Percentiles rank a stretch among this genome's conserved stretches.
phyloP scores from a whole-genome alignment of 2,888 invertebrate species.

The Nomada fucata region DNA sequence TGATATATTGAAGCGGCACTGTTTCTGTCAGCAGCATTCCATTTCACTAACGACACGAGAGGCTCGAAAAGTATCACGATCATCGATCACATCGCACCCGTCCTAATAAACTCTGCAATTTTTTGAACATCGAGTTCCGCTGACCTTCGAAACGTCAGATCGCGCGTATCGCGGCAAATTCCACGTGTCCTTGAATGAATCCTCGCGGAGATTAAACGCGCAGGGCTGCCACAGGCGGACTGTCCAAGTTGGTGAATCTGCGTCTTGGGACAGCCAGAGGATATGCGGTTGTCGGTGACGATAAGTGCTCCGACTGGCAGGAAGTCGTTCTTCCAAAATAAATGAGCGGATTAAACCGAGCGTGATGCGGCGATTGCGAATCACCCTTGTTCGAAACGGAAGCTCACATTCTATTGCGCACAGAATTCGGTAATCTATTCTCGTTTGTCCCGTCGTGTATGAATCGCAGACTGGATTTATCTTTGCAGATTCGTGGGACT shows the following conservation, averaged over 20 bases:
- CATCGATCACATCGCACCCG: too few species aligned
- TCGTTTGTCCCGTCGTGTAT: too few species aligned
- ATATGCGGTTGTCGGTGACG: slow-evolving; percentile 70
- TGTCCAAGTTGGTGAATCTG: slow-evolving; percentile 41
- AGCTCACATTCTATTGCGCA: too few species aligned
- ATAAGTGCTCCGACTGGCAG: slow-evolving; percentile 61
- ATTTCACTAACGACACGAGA: too few species aligned
- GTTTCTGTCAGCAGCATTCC: too few species aligned
- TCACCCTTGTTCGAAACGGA: slow-evolving; percentile 4
- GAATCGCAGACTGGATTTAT: too few species aligned
- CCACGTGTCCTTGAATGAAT: background rate
- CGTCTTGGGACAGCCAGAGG: slow-evolving; percentile 58
- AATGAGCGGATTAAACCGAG: slow-evolving; percentile 49
- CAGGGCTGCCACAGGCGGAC: slow-evolving; percentile 20
- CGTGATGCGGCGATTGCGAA: slow-evolving; percentile 39
- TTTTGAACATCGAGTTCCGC: background rate
- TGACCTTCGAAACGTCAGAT: background rate
- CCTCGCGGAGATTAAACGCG: slow-evolving; percentile 13
- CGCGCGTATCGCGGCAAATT: background rate
- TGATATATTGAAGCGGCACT: too few species aligned
- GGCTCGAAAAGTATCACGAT: too few species aligned
- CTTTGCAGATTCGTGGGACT: too few species aligned
- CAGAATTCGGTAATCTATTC: too few species aligned
- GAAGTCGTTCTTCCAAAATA: slow-evolving; percentile 61
- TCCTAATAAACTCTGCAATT: background rate